Conservation (phyloP, 1,140 invertebrate species). For the Eupristina koningsbergeri region DNA sequence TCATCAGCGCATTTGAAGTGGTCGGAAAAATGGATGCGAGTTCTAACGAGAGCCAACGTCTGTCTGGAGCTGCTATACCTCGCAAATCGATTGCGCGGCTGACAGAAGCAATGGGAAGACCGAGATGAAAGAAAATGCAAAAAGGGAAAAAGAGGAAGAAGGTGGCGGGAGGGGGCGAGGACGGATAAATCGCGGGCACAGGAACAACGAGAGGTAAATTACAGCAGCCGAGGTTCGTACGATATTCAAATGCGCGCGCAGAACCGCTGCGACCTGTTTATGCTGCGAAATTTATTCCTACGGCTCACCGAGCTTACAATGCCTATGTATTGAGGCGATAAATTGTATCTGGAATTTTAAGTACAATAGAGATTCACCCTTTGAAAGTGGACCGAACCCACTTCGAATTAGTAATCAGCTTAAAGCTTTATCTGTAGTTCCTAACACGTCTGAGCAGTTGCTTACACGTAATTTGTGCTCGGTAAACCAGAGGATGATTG, state of each 20-base stretch:
- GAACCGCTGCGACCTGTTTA: background rate
- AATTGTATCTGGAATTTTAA: background rate
- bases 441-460: too few relatives aligned
- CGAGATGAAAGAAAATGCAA: background rate
- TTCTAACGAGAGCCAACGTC: background rate
- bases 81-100: background rate
- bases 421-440: background rate
- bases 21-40: background rate
- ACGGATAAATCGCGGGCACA: conserved; percentile 1
- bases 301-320: background rate
- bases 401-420: background rate
- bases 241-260: background rate
- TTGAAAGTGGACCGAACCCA: background rate
- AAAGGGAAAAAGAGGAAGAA: background rate
- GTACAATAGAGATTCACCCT: background rate
- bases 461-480: too few relatives aligned
- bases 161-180: background rate
- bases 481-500: too few relatives aligned
- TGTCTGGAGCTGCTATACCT: background rate
- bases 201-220: background rate
- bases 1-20: too few relatives aligned
- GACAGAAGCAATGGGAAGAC: background rate
- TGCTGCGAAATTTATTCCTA: background rate
- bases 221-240: background rate
- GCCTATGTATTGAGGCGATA: background rate